A percentile compares a stretch with the other conserved stretches of the same genome.
Evolutionary conservation across 37 sponge, comb jelly and placozoan genomes (phyloP).

Genomic region (Chondrilla cf. caribensis): DNA sequence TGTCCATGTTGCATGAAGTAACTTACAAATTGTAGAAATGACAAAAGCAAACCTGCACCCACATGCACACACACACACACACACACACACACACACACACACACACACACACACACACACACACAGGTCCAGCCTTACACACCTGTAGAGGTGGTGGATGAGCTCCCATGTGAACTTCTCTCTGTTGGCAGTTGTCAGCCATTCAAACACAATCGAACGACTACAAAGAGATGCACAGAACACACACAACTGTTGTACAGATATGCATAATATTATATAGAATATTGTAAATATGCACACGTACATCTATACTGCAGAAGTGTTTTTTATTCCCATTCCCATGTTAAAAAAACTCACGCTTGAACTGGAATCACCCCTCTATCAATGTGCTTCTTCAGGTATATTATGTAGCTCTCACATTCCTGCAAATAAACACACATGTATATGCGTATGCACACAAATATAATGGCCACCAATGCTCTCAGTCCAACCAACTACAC

Average conservation of each 20-base stretch:
- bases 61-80: background rate
- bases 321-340: too few relatives aligned
- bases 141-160: background rate
- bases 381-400: background rate
- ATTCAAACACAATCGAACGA: background rate
- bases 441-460: too few relatives aligned
- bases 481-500: too few relatives aligned
- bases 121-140: background rate
- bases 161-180: constrained; percentile 14
- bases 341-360: constrained; percentile 13
- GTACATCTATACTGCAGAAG: background rate
- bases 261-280: too few relatives aligned
- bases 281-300: too few relatives aligned
- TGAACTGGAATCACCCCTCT: background rate
- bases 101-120: background rate
- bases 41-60: too few relatives aligned
- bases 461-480: too few relatives aligned
- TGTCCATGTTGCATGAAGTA: too few relatives aligned
- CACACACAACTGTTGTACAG: background rate
- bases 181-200: background rate
- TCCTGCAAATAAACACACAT: background rate
- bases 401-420: background rate
- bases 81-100: constrained; percentile 2
- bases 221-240: background rate
- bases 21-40: too few relatives aligned